phyloP scores from a whole-genome alignment of 2,888 invertebrate species.

The Lasioglossum malachurum region DNA sequence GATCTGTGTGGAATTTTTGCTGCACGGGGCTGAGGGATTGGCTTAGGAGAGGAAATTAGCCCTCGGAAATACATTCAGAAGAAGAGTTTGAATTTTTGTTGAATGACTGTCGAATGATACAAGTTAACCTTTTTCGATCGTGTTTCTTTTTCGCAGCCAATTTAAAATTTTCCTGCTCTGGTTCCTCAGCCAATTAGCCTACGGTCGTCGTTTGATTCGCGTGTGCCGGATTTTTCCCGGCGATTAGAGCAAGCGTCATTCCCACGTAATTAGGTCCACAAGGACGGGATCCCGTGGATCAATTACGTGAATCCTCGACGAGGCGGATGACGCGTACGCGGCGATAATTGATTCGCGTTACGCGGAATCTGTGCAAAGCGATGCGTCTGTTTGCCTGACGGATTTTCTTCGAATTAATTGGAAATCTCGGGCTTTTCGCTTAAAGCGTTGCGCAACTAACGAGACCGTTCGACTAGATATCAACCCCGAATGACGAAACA shows the following conservation, averaged over 20 bases:
- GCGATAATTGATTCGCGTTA: constrained; percentile 10
- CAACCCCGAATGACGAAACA: not conserved
- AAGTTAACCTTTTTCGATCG: not conserved
- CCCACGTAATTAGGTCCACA: not conserved
- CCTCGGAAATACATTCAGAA: not conserved
- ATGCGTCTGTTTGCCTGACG: not conserved
- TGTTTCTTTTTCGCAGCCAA: not conserved
- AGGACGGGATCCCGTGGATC: constrained; percentile 19
- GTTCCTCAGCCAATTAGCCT: not conserved
- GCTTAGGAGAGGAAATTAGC: not conserved
- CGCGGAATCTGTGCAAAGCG: not conserved
- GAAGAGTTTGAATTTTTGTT: not conserved
- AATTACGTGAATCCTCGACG: not conserved
- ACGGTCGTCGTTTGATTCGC: not conserved
- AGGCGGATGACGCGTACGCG: not conserved
- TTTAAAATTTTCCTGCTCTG: not conserved
- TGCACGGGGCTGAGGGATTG: not conserved
- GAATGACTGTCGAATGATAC: not conserved
- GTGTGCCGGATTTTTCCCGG: not conserved
- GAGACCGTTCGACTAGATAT: not conserved
- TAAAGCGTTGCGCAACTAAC: not conserved
- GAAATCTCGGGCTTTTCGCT: not conserved
- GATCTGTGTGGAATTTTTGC: not conserved
- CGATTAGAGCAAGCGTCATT: not conserved
- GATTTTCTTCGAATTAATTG: not conserved